These are phyloP conservation scores for Tenthredo scrophulariae DNA, from an alignment of 2,888 invertebrate genomes.

Conservation along the genomic window DNA sequence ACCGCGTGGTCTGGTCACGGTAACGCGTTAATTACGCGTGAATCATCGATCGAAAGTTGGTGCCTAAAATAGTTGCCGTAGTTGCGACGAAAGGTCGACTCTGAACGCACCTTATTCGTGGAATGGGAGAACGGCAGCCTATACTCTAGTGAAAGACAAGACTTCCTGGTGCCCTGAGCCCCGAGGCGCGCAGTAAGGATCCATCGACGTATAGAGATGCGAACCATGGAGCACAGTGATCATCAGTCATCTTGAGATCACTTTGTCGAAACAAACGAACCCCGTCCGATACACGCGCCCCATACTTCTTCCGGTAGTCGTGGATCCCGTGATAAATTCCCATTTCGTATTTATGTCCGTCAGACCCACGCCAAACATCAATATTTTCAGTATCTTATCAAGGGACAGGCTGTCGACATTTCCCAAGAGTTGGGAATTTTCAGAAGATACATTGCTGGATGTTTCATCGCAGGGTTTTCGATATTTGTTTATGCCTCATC, in stretches of 20 bases:
- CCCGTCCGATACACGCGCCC: neutral
- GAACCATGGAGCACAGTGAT: neutral
- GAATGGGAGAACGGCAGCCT: slow-evolving; percentile 33
- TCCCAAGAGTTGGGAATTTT: neutral
- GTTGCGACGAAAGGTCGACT: slow-evolving; percentile 23
- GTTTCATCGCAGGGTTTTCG: neutral
- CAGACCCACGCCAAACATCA: neutral
- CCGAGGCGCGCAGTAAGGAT: neutral
- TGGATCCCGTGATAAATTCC: slow-evolving; percentile 12
- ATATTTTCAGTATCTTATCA: neutral
- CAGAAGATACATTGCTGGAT: neutral
- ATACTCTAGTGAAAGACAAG: neutral
- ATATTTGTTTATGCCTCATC: neutral
- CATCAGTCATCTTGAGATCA: slow-evolving; percentile 43
- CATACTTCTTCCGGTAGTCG: slow-evolving; percentile 10
- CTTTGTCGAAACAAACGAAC: slow-evolving; percentile 36
- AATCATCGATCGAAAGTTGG: slow-evolving; percentile 35
- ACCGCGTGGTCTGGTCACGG: slow-evolving; percentile 37
- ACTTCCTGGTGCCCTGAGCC: neutral
- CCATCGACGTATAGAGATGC: slow-evolving; percentile 19
- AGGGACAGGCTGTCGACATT: neutral
- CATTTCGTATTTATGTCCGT: neutral
- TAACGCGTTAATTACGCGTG: slow-evolving; percentile 41
- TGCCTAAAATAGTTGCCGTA: slow-evolving; percentile 34
- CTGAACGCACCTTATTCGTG: slow-evolving; percentile 20